Evolutionary conservation across 2,797 vertebrate genomes (phyloP).

Genomic region (Pseudomugil tenellus): DNA sequence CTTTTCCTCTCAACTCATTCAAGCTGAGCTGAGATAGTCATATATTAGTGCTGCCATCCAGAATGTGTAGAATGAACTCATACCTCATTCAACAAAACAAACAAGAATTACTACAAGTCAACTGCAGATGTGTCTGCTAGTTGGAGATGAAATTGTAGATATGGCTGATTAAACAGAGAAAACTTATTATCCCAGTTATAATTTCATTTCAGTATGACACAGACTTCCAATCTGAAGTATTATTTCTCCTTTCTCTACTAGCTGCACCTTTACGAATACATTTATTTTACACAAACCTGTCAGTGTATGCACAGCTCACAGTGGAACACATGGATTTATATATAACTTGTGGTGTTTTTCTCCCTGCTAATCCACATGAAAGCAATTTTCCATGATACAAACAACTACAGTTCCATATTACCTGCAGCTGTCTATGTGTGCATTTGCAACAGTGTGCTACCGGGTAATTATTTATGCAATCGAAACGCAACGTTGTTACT

Average conservation of each 20-base stretch:
- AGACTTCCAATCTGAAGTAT: too few species aligned
- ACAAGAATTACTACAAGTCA: too few species aligned
- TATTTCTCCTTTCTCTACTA: too few species aligned
- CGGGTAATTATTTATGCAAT: neutral
- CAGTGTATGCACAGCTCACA: neutral
- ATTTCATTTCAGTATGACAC: too few species aligned
- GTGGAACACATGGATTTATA: neutral
- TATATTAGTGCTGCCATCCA: neutral
- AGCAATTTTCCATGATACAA: too few species aligned
- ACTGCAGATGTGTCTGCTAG: too few species aligned
- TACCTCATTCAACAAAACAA: neutral
- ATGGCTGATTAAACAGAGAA: too few species aligned
- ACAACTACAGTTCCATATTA: neutral
- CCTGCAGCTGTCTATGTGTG: neutral
- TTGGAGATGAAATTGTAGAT: too few species aligned
- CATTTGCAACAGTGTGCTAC: neutral
- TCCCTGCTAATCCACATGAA: too few species aligned
- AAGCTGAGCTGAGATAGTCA: slow-evolving; percentile 1
- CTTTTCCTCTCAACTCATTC: slow-evolving; percentile 10
- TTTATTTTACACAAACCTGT: too few species aligned
- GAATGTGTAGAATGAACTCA: neutral
- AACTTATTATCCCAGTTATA: too few species aligned
- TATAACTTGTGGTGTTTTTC: neutral
- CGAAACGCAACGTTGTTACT: neutral
- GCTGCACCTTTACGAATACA: too few species aligned